Evolutionary conservation across 2,888 invertebrate species (phyloP).

Genomic region (Zele albiditarsus): DNA sequence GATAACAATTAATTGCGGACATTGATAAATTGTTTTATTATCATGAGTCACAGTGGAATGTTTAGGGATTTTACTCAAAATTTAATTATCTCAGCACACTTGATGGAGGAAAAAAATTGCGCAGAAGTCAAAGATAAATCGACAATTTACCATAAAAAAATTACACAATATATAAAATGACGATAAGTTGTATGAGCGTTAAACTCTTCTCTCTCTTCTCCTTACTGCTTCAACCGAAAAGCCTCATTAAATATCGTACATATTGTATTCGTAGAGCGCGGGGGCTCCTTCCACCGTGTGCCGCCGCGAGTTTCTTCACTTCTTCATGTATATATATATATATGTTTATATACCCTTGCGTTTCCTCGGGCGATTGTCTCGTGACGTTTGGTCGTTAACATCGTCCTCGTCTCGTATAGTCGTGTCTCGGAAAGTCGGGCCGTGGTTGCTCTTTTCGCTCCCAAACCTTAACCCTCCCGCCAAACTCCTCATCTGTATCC

Average conservation of each 20-base stretch:
- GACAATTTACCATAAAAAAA: constrained; percentile 47
- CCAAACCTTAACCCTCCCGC: not conserved
- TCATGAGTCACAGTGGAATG: not conserved
- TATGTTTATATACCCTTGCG: constrained; percentile 48
- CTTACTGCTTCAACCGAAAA: constrained; percentile 43
- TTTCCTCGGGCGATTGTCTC: constrained; percentile 61
- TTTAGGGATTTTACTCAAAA: not conserved
- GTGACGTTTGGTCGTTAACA: constrained; percentile 64
- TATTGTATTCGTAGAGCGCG: constrained; percentile 45
- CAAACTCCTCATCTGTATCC: not conserved
- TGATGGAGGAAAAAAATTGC: not conserved
- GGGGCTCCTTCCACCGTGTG: constrained; percentile 46
- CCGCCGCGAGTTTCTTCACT: constrained; percentile 18
- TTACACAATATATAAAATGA: constrained; percentile 52
- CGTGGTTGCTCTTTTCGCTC: constrained; percentile 58
- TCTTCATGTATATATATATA: not conserved
- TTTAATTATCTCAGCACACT: not conserved
- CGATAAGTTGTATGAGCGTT: constrained; percentile 45
- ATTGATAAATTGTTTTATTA: not conserved
- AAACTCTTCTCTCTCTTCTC: not conserved
- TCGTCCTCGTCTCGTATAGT: constrained; percentile 50
- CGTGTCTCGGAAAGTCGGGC: constrained; percentile 44
- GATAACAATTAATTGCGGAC: not conserved
- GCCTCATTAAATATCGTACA: constrained; percentile 48
- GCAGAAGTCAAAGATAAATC: not conserved